phyloP scores from a whole-genome alignment of 1,140 invertebrate species.

The Eriosoma lanigerum region DNA sequence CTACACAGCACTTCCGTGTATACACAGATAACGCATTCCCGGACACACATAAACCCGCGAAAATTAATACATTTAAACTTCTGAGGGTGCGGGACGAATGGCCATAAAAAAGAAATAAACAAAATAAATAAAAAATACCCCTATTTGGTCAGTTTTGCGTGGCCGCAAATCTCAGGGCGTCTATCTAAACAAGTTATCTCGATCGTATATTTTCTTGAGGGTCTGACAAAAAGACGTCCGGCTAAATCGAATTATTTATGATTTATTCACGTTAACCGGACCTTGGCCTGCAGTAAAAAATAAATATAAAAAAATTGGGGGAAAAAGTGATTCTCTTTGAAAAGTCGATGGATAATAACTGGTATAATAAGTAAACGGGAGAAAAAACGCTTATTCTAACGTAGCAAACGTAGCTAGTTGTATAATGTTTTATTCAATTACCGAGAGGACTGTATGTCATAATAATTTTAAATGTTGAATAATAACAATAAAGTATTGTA shows the following conservation, averaged over 20 bases:
- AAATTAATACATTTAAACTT: conserved; percentile 46
- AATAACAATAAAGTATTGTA: too few species aligned
- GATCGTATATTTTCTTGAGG: conserved; percentile 28
- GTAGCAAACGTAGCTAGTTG: too few species aligned
- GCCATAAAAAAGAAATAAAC: conserved; percentile 20
- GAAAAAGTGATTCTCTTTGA: background rate
- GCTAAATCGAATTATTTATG: conserved; percentile 41
- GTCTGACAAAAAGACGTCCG: conserved; percentile 33
- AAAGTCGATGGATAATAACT: background rate
- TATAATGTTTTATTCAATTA: too few species aligned
- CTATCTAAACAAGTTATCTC: conserved; percentile 47
- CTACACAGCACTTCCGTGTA: conserved; percentile 1
- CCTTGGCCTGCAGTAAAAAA: background rate
- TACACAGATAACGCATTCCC: background rate
- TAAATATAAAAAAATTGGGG: conserved; percentile 1
- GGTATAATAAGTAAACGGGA: too few species aligned
- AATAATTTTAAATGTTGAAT: too few species aligned
- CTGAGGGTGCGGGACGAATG: background rate
- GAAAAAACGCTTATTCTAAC: too few species aligned
- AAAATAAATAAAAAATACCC: conserved; percentile 25
- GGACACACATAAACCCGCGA: conserved; percentile 34
- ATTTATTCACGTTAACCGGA: conserved; percentile 15
- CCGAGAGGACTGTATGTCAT: too few species aligned
- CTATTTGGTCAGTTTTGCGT: conserved; percentile 16
- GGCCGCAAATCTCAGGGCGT: conserved; percentile 24